These are phyloP conservation scores for Cydia splendana DNA, from an alignment of 1,140 invertebrate species.

Conservation along the genomic window DNA sequence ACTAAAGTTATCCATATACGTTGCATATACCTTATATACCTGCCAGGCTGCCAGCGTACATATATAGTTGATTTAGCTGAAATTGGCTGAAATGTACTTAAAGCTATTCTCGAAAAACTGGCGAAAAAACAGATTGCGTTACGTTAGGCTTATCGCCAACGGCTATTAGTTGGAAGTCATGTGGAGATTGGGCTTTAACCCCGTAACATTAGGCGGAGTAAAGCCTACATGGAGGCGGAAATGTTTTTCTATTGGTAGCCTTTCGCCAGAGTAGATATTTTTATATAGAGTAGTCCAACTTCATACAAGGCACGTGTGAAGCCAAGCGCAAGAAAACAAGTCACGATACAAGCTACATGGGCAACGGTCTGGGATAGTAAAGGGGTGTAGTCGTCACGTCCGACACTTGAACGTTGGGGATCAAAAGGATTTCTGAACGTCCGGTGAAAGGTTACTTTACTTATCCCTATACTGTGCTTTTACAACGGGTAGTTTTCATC, in stretches of 20 bases:
- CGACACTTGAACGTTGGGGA: too few relatives aligned
- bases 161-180: neutral
- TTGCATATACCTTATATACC: too few relatives aligned
- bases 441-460: neutral
- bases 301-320: neutral
- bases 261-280: neutral
- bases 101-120: neutral
- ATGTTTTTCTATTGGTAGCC: neutral
- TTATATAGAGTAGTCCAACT: neutral
- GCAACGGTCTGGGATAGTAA: too few relatives aligned
- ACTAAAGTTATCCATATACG: too few relatives aligned
- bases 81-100: neutral
- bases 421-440: neutral
- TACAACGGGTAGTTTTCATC: neutral
- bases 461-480: neutral
- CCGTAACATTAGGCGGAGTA: neutral
- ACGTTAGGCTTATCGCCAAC: neutral
- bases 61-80: neutral
- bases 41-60: too few relatives aligned
- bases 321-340: neutral
- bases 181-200: neutral
- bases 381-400: too few relatives aligned
- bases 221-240: constrained; percentile 8
- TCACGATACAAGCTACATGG: neutral
- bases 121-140: neutral